Conservation (phyloP, 2,888 invertebrate genomes). For the Dorcus parallelipipedus region DNA sequence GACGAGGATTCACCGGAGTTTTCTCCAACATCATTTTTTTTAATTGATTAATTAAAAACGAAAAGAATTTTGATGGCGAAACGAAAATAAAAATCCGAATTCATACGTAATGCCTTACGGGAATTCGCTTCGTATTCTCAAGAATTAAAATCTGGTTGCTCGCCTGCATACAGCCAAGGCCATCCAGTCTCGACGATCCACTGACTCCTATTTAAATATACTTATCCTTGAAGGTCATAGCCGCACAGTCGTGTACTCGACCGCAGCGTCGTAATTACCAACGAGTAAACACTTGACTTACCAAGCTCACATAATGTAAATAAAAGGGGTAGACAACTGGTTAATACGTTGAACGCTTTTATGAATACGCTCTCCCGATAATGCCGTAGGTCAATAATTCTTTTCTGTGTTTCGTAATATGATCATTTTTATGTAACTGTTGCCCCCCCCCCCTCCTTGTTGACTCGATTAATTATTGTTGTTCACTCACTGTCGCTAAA, state of each 20-base stretch:
- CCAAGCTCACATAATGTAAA: constrained; percentile 9
- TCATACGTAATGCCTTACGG: not conserved
- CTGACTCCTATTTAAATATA: constrained; percentile 20
- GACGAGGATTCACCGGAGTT: too few species aligned
- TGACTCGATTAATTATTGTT: too few species aligned
- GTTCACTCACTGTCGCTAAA: too few species aligned
- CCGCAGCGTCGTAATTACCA: not conserved
- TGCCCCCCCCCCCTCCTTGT: too few species aligned
- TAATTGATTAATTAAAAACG: too few species aligned
- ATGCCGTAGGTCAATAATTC: too few species aligned
- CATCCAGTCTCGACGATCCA: constrained; percentile 21
- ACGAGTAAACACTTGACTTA: constrained; percentile 8
- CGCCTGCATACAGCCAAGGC: constrained; percentile 19
- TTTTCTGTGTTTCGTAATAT: too few species aligned
- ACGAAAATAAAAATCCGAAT: too few species aligned
- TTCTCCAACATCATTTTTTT: too few species aligned
- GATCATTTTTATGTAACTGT: too few species aligned
- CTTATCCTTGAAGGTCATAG: constrained; percentile 17
- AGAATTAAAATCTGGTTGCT: constrained; percentile 6
- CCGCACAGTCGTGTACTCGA: constrained; percentile 6
- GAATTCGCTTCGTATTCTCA: constrained; percentile 10
- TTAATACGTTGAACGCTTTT: not conserved
- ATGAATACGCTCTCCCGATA: too few species aligned
- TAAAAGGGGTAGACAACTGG: constrained; percentile 9
- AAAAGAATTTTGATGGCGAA: too few species aligned